A percentile compares a stretch with the other conserved stretches of the same genome.
Conservation (phyloP, 2,888 invertebrate genomes). For the Heliconius sara region DNA sequence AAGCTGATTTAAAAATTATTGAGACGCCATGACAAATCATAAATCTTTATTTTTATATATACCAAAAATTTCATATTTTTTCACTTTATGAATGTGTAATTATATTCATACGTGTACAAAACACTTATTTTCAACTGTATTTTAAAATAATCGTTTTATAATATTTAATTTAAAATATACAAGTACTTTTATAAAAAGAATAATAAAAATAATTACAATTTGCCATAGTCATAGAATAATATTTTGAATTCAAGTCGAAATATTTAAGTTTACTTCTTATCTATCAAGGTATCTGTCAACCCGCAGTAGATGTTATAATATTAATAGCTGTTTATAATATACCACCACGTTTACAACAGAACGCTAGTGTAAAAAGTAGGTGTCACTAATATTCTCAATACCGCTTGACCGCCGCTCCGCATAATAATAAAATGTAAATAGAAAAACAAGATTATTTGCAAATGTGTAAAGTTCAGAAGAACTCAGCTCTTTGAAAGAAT, state of each 20-base stretch:
- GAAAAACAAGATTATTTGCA: neutral
- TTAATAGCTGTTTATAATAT: neutral
- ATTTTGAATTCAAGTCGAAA: neutral
- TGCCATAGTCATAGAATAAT: too few relatives aligned
- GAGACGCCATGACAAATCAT: too few relatives aligned
- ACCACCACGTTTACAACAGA: neutral
- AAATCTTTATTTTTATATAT: too few relatives aligned
- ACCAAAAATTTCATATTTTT: too few relatives aligned
- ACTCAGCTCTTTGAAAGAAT: neutral
- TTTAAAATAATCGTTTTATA: too few relatives aligned
- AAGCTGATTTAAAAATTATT: too few relatives aligned
- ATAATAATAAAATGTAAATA: slow-evolving; percentile 10
- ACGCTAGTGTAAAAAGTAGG: slow-evolving; percentile 10
- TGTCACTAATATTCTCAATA: slow-evolving; percentile 20
- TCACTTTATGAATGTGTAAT: too few relatives aligned
- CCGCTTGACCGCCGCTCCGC: slow-evolving; percentile 4
- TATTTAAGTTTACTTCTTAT: neutral
- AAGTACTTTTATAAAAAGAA: too few relatives aligned
- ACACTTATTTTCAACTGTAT: too few relatives aligned
- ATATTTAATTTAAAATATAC: too few relatives aligned
- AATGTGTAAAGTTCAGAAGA: neutral
- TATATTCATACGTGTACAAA: too few relatives aligned
- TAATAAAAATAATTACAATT: too few relatives aligned
- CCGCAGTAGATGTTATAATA: neutral
- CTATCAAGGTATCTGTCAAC: neutral